Evolutionary conservation across 2,113 vertebrate species (phyloP), one percentile per base, ranked within the genome.

Genomic region (Blennius ocellaris): DNA sequence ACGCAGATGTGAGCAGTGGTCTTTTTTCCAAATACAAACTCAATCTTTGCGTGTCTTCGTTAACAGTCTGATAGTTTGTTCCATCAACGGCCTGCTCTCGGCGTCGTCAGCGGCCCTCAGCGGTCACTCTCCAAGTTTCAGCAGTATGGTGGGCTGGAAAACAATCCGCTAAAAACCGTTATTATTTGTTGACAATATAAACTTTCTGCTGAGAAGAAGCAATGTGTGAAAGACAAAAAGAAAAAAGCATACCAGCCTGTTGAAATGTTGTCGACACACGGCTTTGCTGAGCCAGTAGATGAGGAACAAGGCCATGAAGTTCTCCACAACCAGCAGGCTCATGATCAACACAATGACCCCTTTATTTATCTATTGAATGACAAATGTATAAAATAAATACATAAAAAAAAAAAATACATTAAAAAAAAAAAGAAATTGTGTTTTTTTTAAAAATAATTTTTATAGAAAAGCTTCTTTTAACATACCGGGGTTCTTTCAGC

Each of bases 221-320:
- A 43, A 6, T 36, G 21, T 55, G 3, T 11, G 21, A 30, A 30
- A 30, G 21, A 30, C 21, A 45, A 16, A 38, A 74, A 38, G 12
- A 41, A 16, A 60, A 50, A 39, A 0, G 65, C 74, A n/a, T 91
- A 94, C 93, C 92, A 94, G 69, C 11, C 64, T 79, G 83, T 93
- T 94, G 84, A 93, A 94, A 21, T 92, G 73, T 12, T 85, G 3
- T 67, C 89, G 82, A 88, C 92, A 94, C 1, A 94, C 51, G 14
- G 91, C 93, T 82, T 92, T 92, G 64, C 92, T 93, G 59, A 89
- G 56, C 91, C 91, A 93, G 81, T 81, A 92, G 79, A 91, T 91
- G 64, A 92, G 57, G 62, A 82, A 81, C 0, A 87, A 4, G 10
- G 88, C 66, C 0, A 89, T 45, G 1, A 85, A 7, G 44, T 79